A percentile compares a stretch with the other conserved stretches of the same genome.
phyloP scores from a whole-genome alignment of 2,888 invertebrate species.

The Oxystoma pomonae region DNA sequence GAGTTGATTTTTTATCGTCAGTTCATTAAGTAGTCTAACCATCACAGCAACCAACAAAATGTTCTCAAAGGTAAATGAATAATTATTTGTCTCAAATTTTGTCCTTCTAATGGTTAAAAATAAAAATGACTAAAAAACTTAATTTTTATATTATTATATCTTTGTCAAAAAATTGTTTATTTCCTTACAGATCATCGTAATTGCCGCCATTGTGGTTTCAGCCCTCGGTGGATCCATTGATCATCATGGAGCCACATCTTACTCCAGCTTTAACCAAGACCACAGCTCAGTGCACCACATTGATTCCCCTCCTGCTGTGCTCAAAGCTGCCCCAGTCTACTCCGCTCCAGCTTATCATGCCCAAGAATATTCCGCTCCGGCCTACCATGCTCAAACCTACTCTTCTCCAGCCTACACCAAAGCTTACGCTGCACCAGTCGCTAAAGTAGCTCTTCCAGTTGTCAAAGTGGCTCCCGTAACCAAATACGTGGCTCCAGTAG shows the following conservation, averaged over 20 bases:
- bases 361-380: constrained; percentile 15
- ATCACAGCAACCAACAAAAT: neutral
- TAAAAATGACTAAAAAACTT: no score
- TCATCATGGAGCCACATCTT: constrained; percentile 30
- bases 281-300: constrained; percentile 23
- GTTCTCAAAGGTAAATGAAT: constrained; percentile 1
- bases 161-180: no score
- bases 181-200: constrained; percentile 34
- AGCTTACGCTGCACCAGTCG: constrained; percentile 10
- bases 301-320: constrained; percentile 22
- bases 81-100: no score
- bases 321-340: constrained; percentile 12
- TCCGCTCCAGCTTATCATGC: constrained; percentile 13
- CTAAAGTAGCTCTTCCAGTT: constrained; percentile 8
- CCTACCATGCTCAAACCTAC: constrained; percentile 11
- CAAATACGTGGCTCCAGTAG: constrained; percentile 19
- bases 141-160: no score
- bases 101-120: no score
- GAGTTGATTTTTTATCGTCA: neutral
- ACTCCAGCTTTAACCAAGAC: constrained; percentile 26
- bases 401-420: constrained; percentile 10
- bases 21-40: neutral
- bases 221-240: constrained; percentile 35
- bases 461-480: constrained; percentile 10
- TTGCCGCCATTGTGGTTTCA: constrained; percentile 43